phyloP scores from a whole-genome alignment of 2,113 vertebrate genomes.

The Pseudopodoces humilis region DNA sequence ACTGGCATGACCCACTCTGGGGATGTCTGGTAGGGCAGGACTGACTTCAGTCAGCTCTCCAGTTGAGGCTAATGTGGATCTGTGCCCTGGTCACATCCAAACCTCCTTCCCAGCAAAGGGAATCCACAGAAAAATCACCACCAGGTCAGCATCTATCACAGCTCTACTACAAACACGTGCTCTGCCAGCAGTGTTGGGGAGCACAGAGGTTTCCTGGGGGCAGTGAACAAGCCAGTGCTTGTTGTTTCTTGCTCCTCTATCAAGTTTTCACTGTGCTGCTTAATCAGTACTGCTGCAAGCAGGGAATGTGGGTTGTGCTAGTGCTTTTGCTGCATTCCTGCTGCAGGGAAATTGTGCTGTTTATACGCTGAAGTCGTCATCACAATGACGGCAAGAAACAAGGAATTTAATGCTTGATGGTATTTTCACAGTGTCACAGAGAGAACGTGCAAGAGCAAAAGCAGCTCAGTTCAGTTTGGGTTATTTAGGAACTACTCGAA shows the following conservation, averaged over 20 bases:
- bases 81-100: neutral
- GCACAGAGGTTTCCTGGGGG: fast-evolving
- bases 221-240: neutral
- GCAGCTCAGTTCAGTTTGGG: neutral
- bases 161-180: neutral
- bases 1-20: fast-evolving
- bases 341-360: neutral
- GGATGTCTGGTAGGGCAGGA: neutral
- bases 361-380: neutral
- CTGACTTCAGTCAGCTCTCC: neutral
- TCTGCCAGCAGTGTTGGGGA: fast-evolving
- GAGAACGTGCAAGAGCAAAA: neutral
- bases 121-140: neutral
- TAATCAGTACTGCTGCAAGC: neutral
- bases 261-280: neutral
- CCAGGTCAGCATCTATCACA: neutral
- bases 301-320: neutral
- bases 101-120: neutral
- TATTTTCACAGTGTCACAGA: neutral
- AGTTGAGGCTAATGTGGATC: neutral
- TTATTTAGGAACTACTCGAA: neutral
- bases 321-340: conserved; percentile 33
- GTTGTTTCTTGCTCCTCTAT: neutral
- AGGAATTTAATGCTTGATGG: neutral
- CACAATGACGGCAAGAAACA: neutral